Conservation (phyloP, 2,888 invertebrate species). For the Lithophane leautieri region DNA sequence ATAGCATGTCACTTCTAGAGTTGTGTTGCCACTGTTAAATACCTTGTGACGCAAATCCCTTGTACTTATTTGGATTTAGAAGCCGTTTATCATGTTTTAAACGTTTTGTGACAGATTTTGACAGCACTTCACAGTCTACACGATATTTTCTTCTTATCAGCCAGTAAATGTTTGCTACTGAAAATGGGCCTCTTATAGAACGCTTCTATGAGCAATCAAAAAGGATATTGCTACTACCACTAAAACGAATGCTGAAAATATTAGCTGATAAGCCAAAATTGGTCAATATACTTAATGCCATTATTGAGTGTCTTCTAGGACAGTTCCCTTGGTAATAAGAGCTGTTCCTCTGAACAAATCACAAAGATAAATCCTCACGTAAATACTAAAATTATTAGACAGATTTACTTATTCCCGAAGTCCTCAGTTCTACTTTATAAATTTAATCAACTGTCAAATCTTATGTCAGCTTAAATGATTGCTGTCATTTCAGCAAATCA, state of each 20-base stretch:
- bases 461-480: neutral
- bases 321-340: neutral
- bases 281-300: neutral
- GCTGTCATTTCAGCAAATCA: neutral
- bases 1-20: conserved; percentile 19
- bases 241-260: neutral
- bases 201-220: neutral
- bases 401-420: neutral
- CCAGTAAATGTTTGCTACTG: neutral
- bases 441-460: conserved; percentile 2
- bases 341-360: neutral
- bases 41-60: conserved; percentile 27
- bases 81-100: conserved; percentile 39
- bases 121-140: conserved; percentile 24
- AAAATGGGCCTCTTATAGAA: neutral
- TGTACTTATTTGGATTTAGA: conserved; percentile 19
- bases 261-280: too few species aligned
- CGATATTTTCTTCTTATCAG: conserved; percentile 9
- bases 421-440: neutral
- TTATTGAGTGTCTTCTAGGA: neutral
- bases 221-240: neutral
- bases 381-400: neutral
- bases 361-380: neutral
- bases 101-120: conserved; percentile 41
- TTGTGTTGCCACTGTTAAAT: conserved; percentile 34